Evolutionary conservation across 2,888 invertebrate genomes (phyloP).

Genomic region (Sepioteuthis lessoniana): DNA sequence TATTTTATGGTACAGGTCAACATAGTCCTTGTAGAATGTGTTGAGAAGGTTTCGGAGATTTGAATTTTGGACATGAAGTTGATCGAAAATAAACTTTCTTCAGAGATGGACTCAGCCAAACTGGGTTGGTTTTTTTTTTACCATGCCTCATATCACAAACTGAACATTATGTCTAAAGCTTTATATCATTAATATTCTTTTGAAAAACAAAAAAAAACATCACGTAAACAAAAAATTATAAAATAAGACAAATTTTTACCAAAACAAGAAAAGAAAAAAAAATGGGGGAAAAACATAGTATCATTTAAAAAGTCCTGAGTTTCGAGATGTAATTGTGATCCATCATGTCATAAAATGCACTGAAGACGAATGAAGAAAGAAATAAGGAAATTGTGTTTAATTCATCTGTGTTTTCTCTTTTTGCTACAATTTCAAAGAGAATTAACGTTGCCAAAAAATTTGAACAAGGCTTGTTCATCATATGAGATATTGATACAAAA

Average conservation of each 20-base stretch:
- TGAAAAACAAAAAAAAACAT: background rate
- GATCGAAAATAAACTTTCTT: background rate
- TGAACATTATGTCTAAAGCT: background rate
- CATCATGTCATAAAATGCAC: background rate
- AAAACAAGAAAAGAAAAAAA: background rate
- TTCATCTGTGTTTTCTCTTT: background rate
- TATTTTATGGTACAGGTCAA: background rate
- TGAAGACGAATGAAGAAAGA: background rate
- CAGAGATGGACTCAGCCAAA: background rate
- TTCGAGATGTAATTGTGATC: background rate
- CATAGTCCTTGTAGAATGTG: background rate
- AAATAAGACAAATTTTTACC: background rate
- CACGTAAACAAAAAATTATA: too few relatives aligned
- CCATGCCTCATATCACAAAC: conserved; percentile 9
- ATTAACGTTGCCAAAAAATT: background rate
- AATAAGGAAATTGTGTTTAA: background rate
- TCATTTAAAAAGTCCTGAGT: too few relatives aligned
- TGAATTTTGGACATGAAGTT: background rate
- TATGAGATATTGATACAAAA: background rate
- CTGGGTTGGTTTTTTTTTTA: background rate
- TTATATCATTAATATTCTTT: background rate
- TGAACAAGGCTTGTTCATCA: background rate
- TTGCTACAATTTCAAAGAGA: background rate
- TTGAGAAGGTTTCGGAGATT: background rate
- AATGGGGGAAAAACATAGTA: too few relatives aligned